Evolutionary conservation across 2,797 vertebrate genomes (phyloP).

Genomic region (Sebastolobus alascanus): DNA sequence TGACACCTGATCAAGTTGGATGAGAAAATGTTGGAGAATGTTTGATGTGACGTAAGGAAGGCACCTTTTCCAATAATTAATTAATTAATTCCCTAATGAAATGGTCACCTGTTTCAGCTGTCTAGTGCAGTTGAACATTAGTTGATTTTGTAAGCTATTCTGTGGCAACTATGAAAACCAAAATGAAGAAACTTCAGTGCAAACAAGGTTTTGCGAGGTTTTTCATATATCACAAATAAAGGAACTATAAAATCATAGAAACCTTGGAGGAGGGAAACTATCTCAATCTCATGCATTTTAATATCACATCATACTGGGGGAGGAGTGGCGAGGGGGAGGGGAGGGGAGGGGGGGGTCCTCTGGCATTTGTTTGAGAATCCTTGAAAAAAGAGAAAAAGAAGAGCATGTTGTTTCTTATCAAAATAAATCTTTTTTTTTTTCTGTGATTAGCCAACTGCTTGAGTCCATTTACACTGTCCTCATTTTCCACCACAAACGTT

Average conservation of each 20-base stretch:
- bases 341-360: slow-evolving; percentile 41
- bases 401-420: slow-evolving; percentile 89
- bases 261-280: slow-evolving; percentile 77
- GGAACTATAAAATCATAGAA: slow-evolving; percentile 76
- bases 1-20: slow-evolving; percentile 77
- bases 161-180: slow-evolving; percentile 89
- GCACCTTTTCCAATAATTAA: slow-evolving; percentile 96
- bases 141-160: slow-evolving; percentile 77
- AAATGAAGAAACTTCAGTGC: slow-evolving; percentile 91
- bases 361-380: slow-evolving; percentile 89
- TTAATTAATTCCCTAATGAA: slow-evolving; percentile 75
- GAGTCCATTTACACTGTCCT: slow-evolving; percentile 90
- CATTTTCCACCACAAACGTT: slow-evolving; percentile 94
- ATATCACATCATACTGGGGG: slow-evolving; percentile 82
- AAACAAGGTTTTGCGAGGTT: slow-evolving; percentile 87
- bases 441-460: slow-evolving; percentile 86
- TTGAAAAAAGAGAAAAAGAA: slow-evolving; percentile 89
- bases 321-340: neutral
- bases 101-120: slow-evolving; percentile 88
- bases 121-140: slow-evolving; percentile 87
- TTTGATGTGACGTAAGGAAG: slow-evolving; percentile 86
- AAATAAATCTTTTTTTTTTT: slow-evolving; percentile 92
- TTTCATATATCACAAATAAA: slow-evolving; percentile 84
- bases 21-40: slow-evolving; percentile 70
- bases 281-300: slow-evolving; percentile 91